Base-by-base conservation (phyloP, 2,797 vertebrate genomes). In the Enteromius anoplus region DNA sequence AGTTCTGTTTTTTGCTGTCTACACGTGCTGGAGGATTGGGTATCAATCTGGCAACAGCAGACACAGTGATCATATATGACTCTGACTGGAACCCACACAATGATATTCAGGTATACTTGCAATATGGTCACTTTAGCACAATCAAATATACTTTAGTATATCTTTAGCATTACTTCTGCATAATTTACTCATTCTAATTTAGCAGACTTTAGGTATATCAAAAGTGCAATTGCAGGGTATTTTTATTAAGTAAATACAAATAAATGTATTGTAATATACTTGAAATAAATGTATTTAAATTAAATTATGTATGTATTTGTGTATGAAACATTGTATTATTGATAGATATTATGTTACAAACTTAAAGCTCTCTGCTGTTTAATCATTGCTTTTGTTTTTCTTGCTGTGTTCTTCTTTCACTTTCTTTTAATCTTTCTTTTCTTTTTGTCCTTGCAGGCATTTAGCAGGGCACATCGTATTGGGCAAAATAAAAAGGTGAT, bases 31-130 rank as follows among this genome's bases (percentile, higher is more conserved):
- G 98, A 2, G 98, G 98, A 85, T 94, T 99, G 73, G 98, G 98
- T 88, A 99, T 99, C 93, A 99, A 99, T 92, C 92, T 99, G 81
- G 97, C 97, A 65, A 99, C 97, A 0, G 98, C 98, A 0, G 97
- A 99, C 93, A 99, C 98, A 0, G 98, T 99, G 88, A 93, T 99
- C 92, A 99, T 99, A 90, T 99, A 99, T 5, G 98, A 99, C 92
- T 99, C 97, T 0, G 98, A 99, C 94, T 99, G 98, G 98, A 99
- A 99, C 88, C 97, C 98, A 3, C 98, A 99, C 94, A 99, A 98
- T 37, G 97, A 98, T 91, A 98, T 98, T 86, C 97, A 99, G 93
- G 97, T 60, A 26, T 12, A 60, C 55, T 23, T 58, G 10, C 55
- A 23, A 2, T 58, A 23, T n/a, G 23, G n/a, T n/a, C 55, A 58